A percentile compares a stretch with the other conserved stretches of the same genome.
Conservation (phyloP, 2,113 vertebrate genomes). For the Girardinichthys multiradiatus region DNA sequence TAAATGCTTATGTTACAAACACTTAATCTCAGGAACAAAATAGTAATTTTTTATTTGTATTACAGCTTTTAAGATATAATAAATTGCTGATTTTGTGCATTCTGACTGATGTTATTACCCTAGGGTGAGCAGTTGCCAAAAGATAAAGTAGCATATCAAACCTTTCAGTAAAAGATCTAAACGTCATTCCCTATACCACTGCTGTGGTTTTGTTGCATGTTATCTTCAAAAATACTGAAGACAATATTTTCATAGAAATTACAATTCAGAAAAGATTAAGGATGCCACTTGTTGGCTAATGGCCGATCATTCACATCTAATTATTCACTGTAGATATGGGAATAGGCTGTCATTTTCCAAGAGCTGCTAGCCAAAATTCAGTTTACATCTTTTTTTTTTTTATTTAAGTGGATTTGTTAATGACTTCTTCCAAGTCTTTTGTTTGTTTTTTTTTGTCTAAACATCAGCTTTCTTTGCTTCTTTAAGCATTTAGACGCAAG, state of each 20-base stretch:
- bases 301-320: background rate
- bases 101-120: background rate
- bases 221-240: background rate
- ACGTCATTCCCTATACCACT: background rate
- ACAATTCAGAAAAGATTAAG: background rate
- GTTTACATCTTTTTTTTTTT: slow-evolving; percentile 8
- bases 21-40: background rate
- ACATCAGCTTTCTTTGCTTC: slow-evolving; percentile 17
- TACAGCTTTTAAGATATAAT: background rate
- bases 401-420: slow-evolving; percentile 31
- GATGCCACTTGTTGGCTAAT: background rate
- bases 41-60: no score
- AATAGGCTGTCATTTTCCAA: slow-evolving; percentile 2
- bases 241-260: background rate
- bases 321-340: slow-evolving; percentile 17
- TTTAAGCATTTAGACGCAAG: background rate
- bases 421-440: slow-evolving; percentile 23
- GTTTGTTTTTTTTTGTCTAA: slow-evolving; percentile 23
- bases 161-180: background rate
- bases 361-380: slow-evolving; percentile 21
- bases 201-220: background rate
- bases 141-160: background rate
- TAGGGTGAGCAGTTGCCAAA: background rate
- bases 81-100: background rate
- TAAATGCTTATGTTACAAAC: background rate